Conservation (phyloP, 2,888 invertebrate genomes). For the Tenthredo amoena region DNA sequence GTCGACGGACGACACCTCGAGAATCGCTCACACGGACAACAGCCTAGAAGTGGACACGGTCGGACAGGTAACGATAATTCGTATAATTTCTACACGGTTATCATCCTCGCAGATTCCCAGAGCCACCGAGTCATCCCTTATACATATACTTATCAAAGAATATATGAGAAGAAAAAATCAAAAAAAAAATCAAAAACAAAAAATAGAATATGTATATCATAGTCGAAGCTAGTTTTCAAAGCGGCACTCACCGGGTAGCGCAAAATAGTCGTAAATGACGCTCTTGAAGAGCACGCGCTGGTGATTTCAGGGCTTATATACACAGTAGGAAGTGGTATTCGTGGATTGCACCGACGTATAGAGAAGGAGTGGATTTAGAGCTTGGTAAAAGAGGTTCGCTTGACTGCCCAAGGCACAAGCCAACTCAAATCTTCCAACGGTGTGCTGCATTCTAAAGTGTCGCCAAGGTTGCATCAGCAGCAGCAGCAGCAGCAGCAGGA, state of each 20-base stretch:
- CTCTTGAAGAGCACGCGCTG: slow-evolving; percentile 36
- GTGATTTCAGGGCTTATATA: slow-evolving; percentile 34
- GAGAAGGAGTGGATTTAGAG: slow-evolving; percentile 49
- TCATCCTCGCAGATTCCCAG: not conserved
- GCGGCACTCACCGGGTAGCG: slow-evolving; percentile 9
- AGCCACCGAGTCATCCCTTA: not conserved
- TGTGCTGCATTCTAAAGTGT: slow-evolving; percentile 49
- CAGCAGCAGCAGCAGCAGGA: not conserved
- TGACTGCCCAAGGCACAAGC: slow-evolving; percentile 46
- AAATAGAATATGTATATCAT: not conserved
- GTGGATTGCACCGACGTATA: slow-evolving; percentile 16
- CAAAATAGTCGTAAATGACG: slow-evolving; percentile 40
- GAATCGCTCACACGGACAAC: slow-evolving; percentile 62
- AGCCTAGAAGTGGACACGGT: slow-evolving; percentile 64
- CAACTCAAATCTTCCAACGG: slow-evolving; percentile 47
- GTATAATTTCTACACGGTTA: not conserved
- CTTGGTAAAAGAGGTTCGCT: slow-evolving; percentile 43
- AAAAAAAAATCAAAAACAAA: too few species aligned
- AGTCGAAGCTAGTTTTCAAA: not conserved
- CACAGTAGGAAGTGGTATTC: slow-evolving; percentile 38
- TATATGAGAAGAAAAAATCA: not conserved
- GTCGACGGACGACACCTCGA: slow-evolving; percentile 67
- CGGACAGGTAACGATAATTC: slow-evolving; percentile 67
- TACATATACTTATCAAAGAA: not conserved
- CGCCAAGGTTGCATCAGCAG: slow-evolving; percentile 18